Conservation (phyloP, 2,113 vertebrate species). For the Etheostoma spectabile region DNA sequence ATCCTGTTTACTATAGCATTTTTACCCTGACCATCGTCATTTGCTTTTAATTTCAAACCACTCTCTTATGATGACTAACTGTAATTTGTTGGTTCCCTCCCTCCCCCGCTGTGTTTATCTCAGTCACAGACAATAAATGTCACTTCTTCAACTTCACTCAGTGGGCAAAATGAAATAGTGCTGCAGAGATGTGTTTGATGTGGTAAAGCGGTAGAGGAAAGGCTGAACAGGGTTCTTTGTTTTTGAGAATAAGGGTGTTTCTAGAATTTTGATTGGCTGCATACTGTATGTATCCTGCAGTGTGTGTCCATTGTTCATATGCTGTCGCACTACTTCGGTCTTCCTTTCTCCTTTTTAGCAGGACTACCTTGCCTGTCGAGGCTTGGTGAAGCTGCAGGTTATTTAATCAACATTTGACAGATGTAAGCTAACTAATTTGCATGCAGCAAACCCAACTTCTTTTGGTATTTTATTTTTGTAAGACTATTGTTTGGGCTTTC, state of each 20-base stretch:
- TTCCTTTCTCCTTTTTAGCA: neutral
- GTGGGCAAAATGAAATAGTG: neutral
- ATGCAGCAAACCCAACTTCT: too few species aligned
- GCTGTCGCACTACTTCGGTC: neutral
- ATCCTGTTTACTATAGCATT: neutral
- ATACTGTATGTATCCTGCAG: neutral
- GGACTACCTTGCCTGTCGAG: neutral
- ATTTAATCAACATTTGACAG: neutral
- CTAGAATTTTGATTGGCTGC: neutral
- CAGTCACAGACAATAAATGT: neutral
- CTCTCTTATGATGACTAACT: too few species aligned
- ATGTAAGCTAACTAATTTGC: neutral
- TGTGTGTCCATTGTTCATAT: neutral
- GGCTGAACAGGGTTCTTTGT: neutral
- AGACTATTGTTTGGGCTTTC: too few species aligned
- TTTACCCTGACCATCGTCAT: neutral
- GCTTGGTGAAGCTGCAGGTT: neutral
- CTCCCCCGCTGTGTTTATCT: neutral
- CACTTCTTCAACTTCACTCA: neutral
- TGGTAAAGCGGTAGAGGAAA: neutral
- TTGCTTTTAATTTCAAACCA: neutral
- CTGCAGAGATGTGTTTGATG: neutral
- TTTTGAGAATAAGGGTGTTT: neutral
- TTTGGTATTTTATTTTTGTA: too few species aligned
- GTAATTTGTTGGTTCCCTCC: neutral